Evolutionary conservation across 2,797 vertebrate genomes (phyloP), one percentile per base, ranked within the genome.

Genomic region (Allobates femoralis): DNA sequence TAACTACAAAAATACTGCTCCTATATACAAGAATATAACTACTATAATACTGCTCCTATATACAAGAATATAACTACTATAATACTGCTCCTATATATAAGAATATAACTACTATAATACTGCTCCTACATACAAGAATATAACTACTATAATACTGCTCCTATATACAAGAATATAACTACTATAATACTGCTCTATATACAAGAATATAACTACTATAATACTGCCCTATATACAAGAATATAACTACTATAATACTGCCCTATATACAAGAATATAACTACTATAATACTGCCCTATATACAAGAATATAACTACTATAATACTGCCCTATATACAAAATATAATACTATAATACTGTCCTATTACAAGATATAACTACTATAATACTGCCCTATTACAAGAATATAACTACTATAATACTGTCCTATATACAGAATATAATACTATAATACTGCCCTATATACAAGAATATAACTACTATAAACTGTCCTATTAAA

Each of bases 341-440:
- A 30, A 64, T 64, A 64, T 64, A 64, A 64, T 26, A 30, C 28
- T 26, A 30, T 30, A 64, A 64, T 64, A 30, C 62, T 64, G 62
- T 26, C 62, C 62, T 64, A 64, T 64, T 64, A 64, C 62, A 66
- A 66, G 62, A 66, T 66, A 66, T 66, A 66, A 32, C 62, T 66
- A 66, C 28, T 66, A 66, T 66, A 66, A 66, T 66, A 66, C 62
- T 66, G 62, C 62, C 15, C 14, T 66, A 18, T 66, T 32, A 66
- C 28, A 66, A 66, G n/a, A n/a, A n/a, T n/a, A 66, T 66, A 66
- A 66, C 28, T 66, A 66, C 62, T 66, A 66, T 66, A 66, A 66
- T 66, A 66, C 62, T 66, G 28, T 15, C 16, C 62, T 66, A 66
- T 66, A 2, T 66, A 66, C 28, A 66, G 28, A 66, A 66, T 66